Evolutionary conservation across 2,113 vertebrate species (phyloP).

Genomic region (Myiagra hebetior): DNA sequence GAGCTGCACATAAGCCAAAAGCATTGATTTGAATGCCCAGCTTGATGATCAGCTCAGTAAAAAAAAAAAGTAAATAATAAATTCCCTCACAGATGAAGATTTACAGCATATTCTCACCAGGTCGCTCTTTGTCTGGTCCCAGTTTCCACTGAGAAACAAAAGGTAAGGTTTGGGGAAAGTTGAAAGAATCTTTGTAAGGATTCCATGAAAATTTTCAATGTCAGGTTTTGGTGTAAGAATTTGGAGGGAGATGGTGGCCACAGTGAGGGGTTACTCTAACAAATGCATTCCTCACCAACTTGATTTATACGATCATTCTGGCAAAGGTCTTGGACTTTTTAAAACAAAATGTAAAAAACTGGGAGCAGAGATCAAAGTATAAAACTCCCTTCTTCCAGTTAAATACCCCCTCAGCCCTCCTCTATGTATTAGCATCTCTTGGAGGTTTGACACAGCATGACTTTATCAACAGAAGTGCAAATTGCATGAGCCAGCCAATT

Average conservation of each 20-base stretch:
- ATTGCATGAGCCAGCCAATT: background rate
- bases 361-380: background rate
- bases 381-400: background rate
- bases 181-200: background rate
- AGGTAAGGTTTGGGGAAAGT: background rate
- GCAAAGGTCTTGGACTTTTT: background rate
- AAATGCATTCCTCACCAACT: background rate
- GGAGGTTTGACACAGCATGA: background rate
- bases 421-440: background rate
- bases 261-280: fast-evolving
- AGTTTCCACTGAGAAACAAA: background rate
- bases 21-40: background rate
- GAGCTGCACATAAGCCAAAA: background rate
- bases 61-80: background rate
- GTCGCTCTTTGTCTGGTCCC: background rate
- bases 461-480: background rate
- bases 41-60: background rate
- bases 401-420: background rate
- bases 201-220: background rate
- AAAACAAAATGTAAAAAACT: background rate
- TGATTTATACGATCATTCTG: background rate
- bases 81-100: background rate
- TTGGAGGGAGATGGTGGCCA: background rate
- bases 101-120: background rate
- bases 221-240: background rate